Percentiles rank a stretch among this genome's conserved stretches.
These are phyloP conservation scores for Hirtodrosophila confusa DNA, from an alignment of 2,888 invertebrate genomes.

Conservation along the genomic window DNA sequence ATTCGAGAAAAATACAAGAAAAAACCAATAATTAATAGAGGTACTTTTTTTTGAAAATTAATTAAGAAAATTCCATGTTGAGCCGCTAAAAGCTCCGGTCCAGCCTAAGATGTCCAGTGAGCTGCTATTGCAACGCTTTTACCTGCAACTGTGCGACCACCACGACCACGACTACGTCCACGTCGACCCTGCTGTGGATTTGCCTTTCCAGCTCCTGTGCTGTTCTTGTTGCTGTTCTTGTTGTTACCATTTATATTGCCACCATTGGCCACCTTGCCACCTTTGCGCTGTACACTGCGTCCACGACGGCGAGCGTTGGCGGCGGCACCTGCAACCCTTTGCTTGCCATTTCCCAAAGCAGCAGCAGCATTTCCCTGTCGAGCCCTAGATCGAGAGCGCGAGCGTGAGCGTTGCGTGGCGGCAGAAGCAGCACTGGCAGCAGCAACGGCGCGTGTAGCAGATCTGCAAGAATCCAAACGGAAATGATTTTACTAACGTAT, in stretches of 20 bases:
- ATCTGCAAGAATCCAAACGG: conserved; percentile 42
- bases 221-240: conserved; percentile 31
- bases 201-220: conserved; percentile 46
- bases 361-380: conserved; percentile 53
- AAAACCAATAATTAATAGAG: conserved; percentile 16
- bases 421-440: conserved; percentile 48
- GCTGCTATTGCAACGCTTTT: conserved; percentile 71
- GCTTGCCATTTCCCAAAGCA: conserved; percentile 38
- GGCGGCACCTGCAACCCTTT: conserved; percentile 44
- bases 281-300: conserved; percentile 73
- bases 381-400: conserved; percentile 66
- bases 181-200: conserved; percentile 72
- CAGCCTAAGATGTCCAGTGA: conserved; percentile 34
- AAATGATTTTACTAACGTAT: not conserved
- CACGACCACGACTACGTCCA: conserved; percentile 82
- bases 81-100: conserved; percentile 29
- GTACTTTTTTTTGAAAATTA: not conserved
- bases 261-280: conserved; percentile 50
- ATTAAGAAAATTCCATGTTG: conserved; percentile 21
- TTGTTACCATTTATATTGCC: conserved; percentile 64
- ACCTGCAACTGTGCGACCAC: conserved; percentile 75
- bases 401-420: conserved; percentile 70
- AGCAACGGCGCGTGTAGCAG: conserved; percentile 62
- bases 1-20: conserved; percentile 2
- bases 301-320: conserved; percentile 67